These are phyloP conservation scores for Pocillopora verrucosa DNA, from an alignment of 64 coral and sea anemone genomes.

Conservation along the genomic window DNA sequence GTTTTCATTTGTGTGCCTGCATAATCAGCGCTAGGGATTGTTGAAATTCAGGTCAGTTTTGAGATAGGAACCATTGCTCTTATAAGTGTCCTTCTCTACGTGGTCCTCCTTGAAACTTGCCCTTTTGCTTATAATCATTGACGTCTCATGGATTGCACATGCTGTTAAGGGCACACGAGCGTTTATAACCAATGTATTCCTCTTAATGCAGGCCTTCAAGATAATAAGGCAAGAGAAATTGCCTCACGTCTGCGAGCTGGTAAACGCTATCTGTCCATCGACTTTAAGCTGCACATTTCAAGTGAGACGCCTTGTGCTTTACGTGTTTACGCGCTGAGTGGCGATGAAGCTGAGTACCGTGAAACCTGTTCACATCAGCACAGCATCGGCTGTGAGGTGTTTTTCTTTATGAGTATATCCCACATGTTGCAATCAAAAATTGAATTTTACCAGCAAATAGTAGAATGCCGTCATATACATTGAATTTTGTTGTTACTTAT, in stretches of 20 bases:
- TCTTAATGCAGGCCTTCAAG: constrained; percentile 23
- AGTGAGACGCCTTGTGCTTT: constrained; percentile 18
- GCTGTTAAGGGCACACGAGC: background rate
- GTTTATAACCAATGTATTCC: background rate
- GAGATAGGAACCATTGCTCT: no score
- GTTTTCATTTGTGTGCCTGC: no score
- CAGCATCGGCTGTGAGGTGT: background rate
- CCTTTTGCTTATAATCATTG: no score
- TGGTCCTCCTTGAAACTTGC: no score
- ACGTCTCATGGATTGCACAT: no score
- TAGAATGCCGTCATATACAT: background rate
- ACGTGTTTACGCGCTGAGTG: constrained; percentile 25
- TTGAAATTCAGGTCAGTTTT: no score
- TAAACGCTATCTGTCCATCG: constrained; percentile 14
- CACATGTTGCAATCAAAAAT: background rate
- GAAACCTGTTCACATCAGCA: constrained; percentile 12
- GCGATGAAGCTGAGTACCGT: constrained; percentile 8
- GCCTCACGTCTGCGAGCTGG: constrained; percentile 4
- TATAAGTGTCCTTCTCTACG: no score
- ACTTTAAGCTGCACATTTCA: constrained; percentile 31
- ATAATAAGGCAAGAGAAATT: constrained; percentile 27
- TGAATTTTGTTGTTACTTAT: no score
- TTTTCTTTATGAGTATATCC: no score
- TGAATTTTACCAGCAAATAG: background rate
- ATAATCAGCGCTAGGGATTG: no score